Base-by-base conservation (phyloP, 2,888 invertebrate genomes). In the Creontiades dilutus region DNA sequence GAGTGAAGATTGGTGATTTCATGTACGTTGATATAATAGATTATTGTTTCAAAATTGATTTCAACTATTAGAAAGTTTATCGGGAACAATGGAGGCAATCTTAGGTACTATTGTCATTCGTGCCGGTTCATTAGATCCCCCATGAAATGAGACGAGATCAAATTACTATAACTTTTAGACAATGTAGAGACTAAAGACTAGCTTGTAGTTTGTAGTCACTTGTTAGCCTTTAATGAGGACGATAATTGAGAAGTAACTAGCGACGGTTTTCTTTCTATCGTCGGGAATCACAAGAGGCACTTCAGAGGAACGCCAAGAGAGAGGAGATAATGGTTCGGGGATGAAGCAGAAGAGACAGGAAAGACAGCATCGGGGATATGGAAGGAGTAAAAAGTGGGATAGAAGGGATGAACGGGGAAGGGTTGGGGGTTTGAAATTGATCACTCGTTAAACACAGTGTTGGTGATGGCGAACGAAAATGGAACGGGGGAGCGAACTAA, bases 401-500 rank as follows among this genome's bases (percentile, higher is more conserved):
- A 37, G 37, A 7, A 7, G 2, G 75, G 28, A 19, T 9, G n/a
- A 27, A 3, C 5, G 11, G 52, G 82, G n/a, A 3, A 52, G 48
- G 52, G 9, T 48, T 23, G 82, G 23, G 47, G 82, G 88, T 48
- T 88, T 88, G 88, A 88, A 88, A 88, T 88, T 88, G 88, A 88
- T 88, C 88, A 88, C 88, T 88, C 88, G 88, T 88, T 88, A 88
- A 88, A 88, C 88, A 88, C 88, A 88, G 86, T 28, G 68, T 55
- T 75, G 86, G 86, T 27, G 86, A 75, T 75, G 86, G 86, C 75
- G 86, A 86, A 75, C 19, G 86, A 86, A 57, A 86, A 86, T 55
- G 86, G 86, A 27, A 57, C 37, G 55, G 37, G 82, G 82, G 52
- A 82, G 23, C 78, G 80, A 88, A 88, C 88, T 88, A 88, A 88